phyloP scores from a whole-genome alignment of 2,113 vertebrate genomes.

The Python bivittatus region DNA sequence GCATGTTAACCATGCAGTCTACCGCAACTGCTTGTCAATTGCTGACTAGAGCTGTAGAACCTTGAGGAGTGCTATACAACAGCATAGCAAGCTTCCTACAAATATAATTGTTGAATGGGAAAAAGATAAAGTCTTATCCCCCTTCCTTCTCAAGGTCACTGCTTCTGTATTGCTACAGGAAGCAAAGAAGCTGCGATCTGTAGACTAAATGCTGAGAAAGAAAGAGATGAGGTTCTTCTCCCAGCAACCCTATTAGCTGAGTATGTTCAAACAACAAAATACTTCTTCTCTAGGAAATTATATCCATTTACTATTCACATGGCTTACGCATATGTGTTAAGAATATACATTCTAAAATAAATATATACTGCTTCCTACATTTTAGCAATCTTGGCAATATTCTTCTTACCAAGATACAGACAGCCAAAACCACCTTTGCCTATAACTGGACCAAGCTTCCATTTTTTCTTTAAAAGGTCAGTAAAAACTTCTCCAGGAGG shows the following conservation, averaged over 20 bases:
- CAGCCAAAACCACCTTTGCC: slow-evolving; percentile 95
- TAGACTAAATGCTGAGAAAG: no score
- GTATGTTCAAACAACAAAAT: not conserved
- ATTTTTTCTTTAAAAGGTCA: slow-evolving; percentile 86
- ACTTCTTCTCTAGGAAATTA: not conserved
- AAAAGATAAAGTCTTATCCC: not conserved
- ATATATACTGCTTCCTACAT: not conserved
- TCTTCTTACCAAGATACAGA: slow-evolving; percentile 88
- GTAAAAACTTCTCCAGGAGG: slow-evolving; percentile 85
- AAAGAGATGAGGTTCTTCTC: not conserved
- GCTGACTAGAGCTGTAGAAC: not conserved
- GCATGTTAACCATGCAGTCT: not conserved
- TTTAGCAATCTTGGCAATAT: not conserved
- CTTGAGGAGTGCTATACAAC: not conserved
- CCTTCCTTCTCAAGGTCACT: not conserved
- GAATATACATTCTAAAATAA: not conserved
- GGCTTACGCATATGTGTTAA: not conserved
- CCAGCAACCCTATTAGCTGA: not conserved
- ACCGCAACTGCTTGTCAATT: not conserved
- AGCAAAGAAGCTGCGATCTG: not conserved
- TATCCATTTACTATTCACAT: not conserved
- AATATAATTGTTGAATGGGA: not conserved
- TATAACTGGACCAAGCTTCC: slow-evolving; percentile 87
- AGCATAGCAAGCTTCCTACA: not conserved
- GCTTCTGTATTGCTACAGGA: not conserved